Evolutionary conservation across 2,113 vertebrate genomes (phyloP), one percentile per base, ranked within the genome.

Genomic region (Pteropus alecto): DNA sequence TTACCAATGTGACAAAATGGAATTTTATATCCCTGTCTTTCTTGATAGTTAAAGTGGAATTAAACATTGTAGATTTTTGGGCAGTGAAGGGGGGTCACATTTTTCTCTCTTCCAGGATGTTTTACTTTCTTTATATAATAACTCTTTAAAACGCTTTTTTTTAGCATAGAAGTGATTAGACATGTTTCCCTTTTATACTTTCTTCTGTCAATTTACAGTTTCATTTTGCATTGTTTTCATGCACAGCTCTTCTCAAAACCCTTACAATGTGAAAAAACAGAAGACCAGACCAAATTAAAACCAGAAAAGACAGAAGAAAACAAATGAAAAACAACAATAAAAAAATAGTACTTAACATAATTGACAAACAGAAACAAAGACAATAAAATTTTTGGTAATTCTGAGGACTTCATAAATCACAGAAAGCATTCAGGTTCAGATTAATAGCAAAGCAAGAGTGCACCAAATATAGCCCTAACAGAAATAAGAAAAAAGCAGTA

Each of bases 81-180:
- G 2, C 10, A 0, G 21, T 13, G 4, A 51, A 14, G 7, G 8
- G 1, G 1, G 19, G 3, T 41, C 2, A 63, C 16, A 51, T 38
- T 43, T 74, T 58, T 85, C 35, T 68, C 5, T 30, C n/a, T 77
- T 54, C 35, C 38, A 41, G 19, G 7, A 18, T 84, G 74, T 33
- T 84, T 73, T 63, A 61, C 51, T 74, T 88, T 61, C 12, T n/a
- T 84, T 33, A 73, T 65, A 26, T 35, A 30, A 9, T 60, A 63
- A 63, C 7, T 22, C 15, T n/a, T 73, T 54, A 26, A 35, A 78
- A 78, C 38, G 58, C 13, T 48, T 51, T 51, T 26, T 51, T 51
- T 92, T 84, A 43, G 33, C 24, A 48, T 51, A 18, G 6, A 63
- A 56, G 41, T 30, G 11, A 61, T 51, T 61, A 73, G 41, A 38